phyloP scores from a whole-genome alignment of 2,113 vertebrate species.

The Poeciliopsis prolifica region DNA sequence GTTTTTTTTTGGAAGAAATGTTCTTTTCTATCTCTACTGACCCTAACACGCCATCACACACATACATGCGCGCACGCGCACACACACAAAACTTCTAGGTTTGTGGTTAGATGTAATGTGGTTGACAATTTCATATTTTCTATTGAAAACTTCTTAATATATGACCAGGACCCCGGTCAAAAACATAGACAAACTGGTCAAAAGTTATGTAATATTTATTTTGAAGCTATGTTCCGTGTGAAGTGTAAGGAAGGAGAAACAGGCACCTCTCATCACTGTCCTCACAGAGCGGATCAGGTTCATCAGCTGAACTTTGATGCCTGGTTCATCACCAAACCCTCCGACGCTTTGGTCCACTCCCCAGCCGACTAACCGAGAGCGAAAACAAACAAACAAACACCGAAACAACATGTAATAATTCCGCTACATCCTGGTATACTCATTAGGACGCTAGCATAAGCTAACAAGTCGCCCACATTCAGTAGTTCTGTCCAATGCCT shows the following conservation, averaged over 20 bases:
- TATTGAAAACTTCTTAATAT: not conserved
- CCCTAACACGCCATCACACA: no score
- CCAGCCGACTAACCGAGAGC: constrained; percentile 85
- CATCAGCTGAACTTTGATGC: constrained; percentile 92
- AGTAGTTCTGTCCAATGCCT: not conserved
- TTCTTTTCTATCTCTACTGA: no score
- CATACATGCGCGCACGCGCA: no score
- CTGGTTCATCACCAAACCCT: constrained; percentile 97
- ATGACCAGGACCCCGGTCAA: not conserved
- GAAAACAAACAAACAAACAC: not conserved
- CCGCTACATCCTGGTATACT: not conserved
- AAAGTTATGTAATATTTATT: not conserved
- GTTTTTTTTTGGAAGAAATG: no score
- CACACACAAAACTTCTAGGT: not conserved
- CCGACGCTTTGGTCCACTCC: constrained; percentile 93
- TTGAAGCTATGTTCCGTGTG: not conserved
- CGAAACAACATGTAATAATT: not conserved
- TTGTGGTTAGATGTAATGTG: not conserved
- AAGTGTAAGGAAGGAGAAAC: not conserved
- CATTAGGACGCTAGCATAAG: constrained; percentile 11
- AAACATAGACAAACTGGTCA: not conserved
- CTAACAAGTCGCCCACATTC: not conserved
- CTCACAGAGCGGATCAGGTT: constrained; percentile 95
- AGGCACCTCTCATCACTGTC: constrained; percentile 94
- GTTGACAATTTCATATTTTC: no score